Base-by-base conservation (phyloP, 1,140 invertebrate species). In the Drosophila pandora region DNA sequence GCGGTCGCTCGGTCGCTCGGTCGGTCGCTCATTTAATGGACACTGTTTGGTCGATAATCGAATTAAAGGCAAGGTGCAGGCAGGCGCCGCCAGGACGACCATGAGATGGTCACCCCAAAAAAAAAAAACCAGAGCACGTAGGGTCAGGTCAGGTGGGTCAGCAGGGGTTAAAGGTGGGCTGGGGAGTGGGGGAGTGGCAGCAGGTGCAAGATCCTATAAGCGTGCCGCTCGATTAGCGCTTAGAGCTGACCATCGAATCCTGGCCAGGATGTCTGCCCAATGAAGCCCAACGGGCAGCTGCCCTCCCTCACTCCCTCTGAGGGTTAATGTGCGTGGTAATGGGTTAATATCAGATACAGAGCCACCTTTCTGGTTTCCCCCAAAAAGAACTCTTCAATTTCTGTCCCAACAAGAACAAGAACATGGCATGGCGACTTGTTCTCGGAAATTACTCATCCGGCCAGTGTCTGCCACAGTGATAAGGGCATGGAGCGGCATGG, bases 41-140 rank as follows among this genome's bases (percentile, higher is more conserved):
- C 89, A 90, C 64, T 82, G 89, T 90, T 90, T 90, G 89, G 89
- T 90, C 89, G 89, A 90, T 90, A 90, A 90, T 90, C 89, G 90
- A 90, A 90, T 90, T 90, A 87, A 89, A 71, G 75, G 69, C 71
- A 58, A 56, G 41, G 34, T 57, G 50, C 43, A 45, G 34, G 32
- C 48, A 69, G 74, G 68, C 61, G 74, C 48, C 70, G 59, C 43
- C 69, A 62, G 49, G 47, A 50, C 58, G 43, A 73, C 65, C 65
- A 37, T 69, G 69, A 73, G 70, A 73, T 73, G 69, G 56, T 8
- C 17, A 43, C 41, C 65, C 69, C 59, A 22, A 48, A 3, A 2
- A 9, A 28, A 28, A 52, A 61, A 45, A 3, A 10, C 17, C 28
- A 30, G 37, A 30, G 17, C 17, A 21, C 25, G 30, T 48, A 22